Conservation (phyloP, 1,140 invertebrate species). For the Dendrolimus kikuchii region DNA sequence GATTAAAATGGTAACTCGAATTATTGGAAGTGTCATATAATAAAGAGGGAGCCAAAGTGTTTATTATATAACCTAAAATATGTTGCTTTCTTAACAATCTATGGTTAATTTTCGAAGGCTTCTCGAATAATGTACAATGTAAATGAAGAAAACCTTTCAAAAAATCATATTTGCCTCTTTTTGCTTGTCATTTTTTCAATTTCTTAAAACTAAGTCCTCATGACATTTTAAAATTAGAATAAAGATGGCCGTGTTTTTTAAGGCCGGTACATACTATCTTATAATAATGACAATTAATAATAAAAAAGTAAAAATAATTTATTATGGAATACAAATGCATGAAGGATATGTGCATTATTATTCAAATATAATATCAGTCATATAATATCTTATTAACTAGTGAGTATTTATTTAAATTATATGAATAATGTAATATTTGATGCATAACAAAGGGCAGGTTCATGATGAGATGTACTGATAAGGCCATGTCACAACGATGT, state of each 20-base stretch:
- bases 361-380: slow-evolving; percentile 46
- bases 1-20: slow-evolving; percentile 62
- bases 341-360: slow-evolving; percentile 50
- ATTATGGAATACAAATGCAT: slow-evolving; percentile 62
- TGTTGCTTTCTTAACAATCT: slow-evolving; percentile 35
- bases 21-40: slow-evolving; percentile 47
- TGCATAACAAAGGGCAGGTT: too few species aligned
- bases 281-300: slow-evolving; percentile 25
- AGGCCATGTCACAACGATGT: too few species aligned
- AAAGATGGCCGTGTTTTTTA: too few species aligned
- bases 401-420: slow-evolving; percentile 54
- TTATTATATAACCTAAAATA: slow-evolving; percentile 16
- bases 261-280: slow-evolving; percentile 10
- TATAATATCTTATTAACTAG: slow-evolving; percentile 45
- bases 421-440: slow-evolving; percentile 1
- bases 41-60: slow-evolving; percentile 26
- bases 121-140: slow-evolving; percentile 57
- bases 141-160: slow-evolving; percentile 57
- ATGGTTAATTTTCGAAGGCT: slow-evolving; percentile 58
- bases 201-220: slow-evolving; percentile 4
- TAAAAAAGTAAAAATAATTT: slow-evolving; percentile 47
- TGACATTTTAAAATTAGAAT: slow-evolving; percentile 2
- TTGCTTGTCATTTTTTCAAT: slow-evolving; percentile 56
- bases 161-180: slow-evolving; percentile 60
- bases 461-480: too few species aligned